phyloP scores from a whole-genome alignment of 2,113 vertebrate genomes.

The Tonatia bakeri region DNA sequence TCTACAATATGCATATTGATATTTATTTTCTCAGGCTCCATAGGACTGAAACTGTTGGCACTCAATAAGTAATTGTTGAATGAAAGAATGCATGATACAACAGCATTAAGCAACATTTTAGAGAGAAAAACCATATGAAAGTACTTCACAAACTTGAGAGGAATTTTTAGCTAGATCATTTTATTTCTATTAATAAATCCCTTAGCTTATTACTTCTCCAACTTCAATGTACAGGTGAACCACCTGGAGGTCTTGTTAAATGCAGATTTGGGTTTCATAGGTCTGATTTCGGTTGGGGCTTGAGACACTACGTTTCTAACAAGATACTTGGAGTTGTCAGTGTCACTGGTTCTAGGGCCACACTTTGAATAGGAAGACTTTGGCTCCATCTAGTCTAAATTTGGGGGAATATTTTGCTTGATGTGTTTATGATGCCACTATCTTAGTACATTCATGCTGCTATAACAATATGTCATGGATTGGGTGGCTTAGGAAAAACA shows the following conservation, averaged over 20 bases:
- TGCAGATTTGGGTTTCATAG: background rate
- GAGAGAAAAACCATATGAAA: background rate
- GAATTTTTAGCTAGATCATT: background rate
- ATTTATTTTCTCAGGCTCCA: background rate
- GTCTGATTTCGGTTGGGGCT: background rate
- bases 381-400: background rate
- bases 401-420: background rate
- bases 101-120: background rate
- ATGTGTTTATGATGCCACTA: background rate
- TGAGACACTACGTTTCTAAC: background rate
- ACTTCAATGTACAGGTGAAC: background rate
- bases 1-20: background rate
- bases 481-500: background rate
- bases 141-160: background rate
- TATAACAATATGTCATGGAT: background rate
- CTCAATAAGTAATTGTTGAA: background rate
- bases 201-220: background rate
- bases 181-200: background rate
- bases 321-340: background rate
- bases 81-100: background rate
- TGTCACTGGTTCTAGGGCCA: background rate
- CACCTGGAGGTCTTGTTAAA: background rate
- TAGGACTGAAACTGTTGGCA: background rate
- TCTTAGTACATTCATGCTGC: background rate
- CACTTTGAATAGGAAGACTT: background rate